A percentile compares a stretch with the other conserved stretches of the same genome.
phyloP scores from a whole-genome alignment of 2,888 invertebrate genomes.

The Hedya salicella region DNA sequence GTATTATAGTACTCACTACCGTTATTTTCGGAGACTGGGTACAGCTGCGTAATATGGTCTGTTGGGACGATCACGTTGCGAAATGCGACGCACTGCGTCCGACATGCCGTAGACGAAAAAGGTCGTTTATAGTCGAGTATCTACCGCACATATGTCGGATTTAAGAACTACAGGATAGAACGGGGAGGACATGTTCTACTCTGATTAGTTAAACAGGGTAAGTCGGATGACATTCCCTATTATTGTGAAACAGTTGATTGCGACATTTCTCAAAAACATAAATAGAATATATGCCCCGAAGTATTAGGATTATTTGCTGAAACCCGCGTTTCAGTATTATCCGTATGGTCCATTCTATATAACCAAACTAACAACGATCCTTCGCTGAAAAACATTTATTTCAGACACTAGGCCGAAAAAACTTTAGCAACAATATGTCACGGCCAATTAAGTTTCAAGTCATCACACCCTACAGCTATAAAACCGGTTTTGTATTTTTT shows the following conservation, averaged over 20 bases:
- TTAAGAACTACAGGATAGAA: neutral
- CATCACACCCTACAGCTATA: too few relatives aligned
- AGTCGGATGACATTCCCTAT: neutral
- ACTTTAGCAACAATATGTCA: too few relatives aligned
- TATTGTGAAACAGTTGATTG: slow-evolving; percentile 16
- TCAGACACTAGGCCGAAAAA: too few relatives aligned
- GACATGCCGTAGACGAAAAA: slow-evolving; percentile 8
- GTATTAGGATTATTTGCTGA: neutral
- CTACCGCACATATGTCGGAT: neutral
- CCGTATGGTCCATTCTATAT: too few relatives aligned
- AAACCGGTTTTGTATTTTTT: too few relatives aligned
- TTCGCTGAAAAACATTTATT: too few relatives aligned
- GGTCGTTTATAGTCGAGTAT: slow-evolving; percentile 6
- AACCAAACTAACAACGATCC: too few relatives aligned
- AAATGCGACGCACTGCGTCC: slow-evolving; percentile 38
- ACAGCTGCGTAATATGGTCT: slow-evolving; percentile 28
- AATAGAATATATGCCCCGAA: neutral
- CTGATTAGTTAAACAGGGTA: slow-evolving; percentile 29
- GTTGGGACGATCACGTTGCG: slow-evolving; percentile 39
- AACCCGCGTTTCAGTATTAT: too few relatives aligned
- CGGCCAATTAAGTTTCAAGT: too few relatives aligned
- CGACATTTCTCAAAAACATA: neutral
- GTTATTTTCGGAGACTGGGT: neutral
- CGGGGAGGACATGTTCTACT: slow-evolving; percentile 13
- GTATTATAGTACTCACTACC: slow-evolving; percentile 4